phyloP scores from a whole-genome alignment of 2,888 invertebrate genomes.

The Tetrapedia diversipes region DNA sequence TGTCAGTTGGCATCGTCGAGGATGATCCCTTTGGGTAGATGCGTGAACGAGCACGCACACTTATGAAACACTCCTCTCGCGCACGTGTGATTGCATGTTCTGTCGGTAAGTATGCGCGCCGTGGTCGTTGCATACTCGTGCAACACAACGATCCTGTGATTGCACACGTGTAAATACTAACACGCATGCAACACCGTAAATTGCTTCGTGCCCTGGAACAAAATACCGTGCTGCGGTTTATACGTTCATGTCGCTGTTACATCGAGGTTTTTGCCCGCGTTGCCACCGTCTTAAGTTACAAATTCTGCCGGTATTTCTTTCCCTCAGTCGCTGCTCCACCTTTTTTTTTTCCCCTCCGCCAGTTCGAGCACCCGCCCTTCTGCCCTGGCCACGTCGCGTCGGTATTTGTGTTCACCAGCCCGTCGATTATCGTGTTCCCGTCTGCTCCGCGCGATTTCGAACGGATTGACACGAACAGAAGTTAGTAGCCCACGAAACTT shows the following conservation, averaged over 20 bases:
- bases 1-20: constrained; percentile 11
- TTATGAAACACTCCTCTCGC: no score
- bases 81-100: background rate
- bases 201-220: constrained; percentile 52
- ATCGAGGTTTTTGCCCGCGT: constrained; percentile 24
- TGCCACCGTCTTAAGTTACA: constrained; percentile 57
- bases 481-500: no score
- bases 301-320: constrained; percentile 38
- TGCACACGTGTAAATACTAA: constrained; percentile 37
- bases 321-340: background rate
- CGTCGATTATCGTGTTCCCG: background rate
- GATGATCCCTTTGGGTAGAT: constrained; percentile 8
- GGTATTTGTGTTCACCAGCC: background rate
- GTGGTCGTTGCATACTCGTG: background rate
- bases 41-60: background rate
- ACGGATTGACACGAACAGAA: background rate
- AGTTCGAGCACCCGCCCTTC: background rate
- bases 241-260: constrained; percentile 32
- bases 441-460: background rate
- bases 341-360: constrained; percentile 6
- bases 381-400: background rate
- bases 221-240: constrained; percentile 50
- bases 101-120: background rate
- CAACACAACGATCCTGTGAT: constrained; percentile 22
- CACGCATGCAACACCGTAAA: constrained; percentile 43